These are phyloP conservation scores for Sphaeridia pumilis DNA, from an alignment of 2,888 invertebrate genomes.

Conservation along the genomic window DNA sequence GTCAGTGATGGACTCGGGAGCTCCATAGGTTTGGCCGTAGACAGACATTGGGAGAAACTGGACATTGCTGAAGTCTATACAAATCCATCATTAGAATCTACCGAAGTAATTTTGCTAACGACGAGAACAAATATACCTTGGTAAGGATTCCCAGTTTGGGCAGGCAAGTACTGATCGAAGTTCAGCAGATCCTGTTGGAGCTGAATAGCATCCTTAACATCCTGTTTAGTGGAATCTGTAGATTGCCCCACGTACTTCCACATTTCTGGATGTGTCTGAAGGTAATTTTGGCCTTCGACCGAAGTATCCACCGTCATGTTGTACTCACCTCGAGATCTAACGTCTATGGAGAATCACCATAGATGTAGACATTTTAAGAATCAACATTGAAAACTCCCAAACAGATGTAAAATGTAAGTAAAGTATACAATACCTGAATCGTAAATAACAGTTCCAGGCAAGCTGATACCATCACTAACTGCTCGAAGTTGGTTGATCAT, in stretches of 20 bases:
- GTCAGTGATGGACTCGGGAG: slow-evolving; percentile 24
- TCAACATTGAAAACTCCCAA: background rate
- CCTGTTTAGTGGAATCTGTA: too few species aligned
- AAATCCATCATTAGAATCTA: too few species aligned
- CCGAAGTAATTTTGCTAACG: too few species aligned
- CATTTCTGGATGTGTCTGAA: slow-evolving; percentile 41
- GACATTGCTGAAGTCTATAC: background rate
- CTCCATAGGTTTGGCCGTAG: slow-evolving; percentile 3
- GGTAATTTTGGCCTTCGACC: slow-evolving; percentile 42
- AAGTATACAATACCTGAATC: slow-evolving; percentile 47
- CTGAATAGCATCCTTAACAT: too few species aligned
- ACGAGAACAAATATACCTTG: too few species aligned
- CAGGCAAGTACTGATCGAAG: too few species aligned
- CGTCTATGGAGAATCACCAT: slow-evolving; percentile 33
- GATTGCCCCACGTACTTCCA: slow-evolving; percentile 33
- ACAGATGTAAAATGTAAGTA: background rate
- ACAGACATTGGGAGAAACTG: background rate
- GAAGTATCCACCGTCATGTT: slow-evolving; percentile 44
- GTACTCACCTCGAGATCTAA: slow-evolving; percentile 40
- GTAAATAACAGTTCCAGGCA: slow-evolving; percentile 61
- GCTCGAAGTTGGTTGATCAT: slow-evolving; percentile 55
- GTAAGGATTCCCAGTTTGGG: too few species aligned
- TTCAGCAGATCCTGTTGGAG: too few species aligned
- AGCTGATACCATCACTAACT: slow-evolving; percentile 51
- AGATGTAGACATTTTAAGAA: background rate